phyloP scores from a whole-genome alignment of 1,140 invertebrate species.

The Elymnias hypermnestra region DNA sequence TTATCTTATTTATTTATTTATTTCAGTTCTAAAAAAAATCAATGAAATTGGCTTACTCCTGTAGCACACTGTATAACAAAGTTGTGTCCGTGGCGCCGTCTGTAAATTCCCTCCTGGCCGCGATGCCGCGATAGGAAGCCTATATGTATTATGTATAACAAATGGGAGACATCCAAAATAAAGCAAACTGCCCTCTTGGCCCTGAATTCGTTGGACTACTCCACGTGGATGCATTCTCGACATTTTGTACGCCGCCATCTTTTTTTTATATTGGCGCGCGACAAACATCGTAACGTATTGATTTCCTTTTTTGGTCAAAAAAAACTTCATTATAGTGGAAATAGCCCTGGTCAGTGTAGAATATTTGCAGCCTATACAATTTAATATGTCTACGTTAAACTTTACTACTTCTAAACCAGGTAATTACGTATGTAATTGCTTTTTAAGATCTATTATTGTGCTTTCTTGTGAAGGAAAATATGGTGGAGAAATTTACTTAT shows the following conservation, averaged over 20 bases:
- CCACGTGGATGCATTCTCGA: constrained; percentile 66
- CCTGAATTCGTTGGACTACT: constrained; percentile 49
- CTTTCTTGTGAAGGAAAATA: too few species aligned
- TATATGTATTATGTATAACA: constrained; percentile 75
- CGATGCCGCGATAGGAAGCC: constrained; percentile 61
- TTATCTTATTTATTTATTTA: too few species aligned
- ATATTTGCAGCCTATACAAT: too few species aligned
- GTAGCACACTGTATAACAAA: constrained; percentile 42
- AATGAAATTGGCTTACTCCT: too few species aligned
- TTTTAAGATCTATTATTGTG: too few species aligned
- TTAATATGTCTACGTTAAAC: too few species aligned
- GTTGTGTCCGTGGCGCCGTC: constrained; percentile 59
- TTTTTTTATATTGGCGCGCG: constrained; percentile 53
- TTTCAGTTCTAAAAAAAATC: too few species aligned
- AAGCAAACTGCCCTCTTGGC: constrained; percentile 45
- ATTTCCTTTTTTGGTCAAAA: constrained; percentile 1
- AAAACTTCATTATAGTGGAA: too few species aligned
- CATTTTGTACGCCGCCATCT: constrained; percentile 57
- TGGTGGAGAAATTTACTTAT: too few species aligned
- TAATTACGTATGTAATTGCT: too few species aligned
- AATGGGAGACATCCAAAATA: constrained; percentile 73
- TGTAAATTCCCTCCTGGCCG: constrained; percentile 58
- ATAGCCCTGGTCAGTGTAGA: too few species aligned
- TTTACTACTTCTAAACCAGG: too few species aligned
- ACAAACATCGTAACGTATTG: constrained; percentile 13